Conservation (phyloP, 2,888 invertebrate genomes). For the Leptopilina myrica region DNA sequence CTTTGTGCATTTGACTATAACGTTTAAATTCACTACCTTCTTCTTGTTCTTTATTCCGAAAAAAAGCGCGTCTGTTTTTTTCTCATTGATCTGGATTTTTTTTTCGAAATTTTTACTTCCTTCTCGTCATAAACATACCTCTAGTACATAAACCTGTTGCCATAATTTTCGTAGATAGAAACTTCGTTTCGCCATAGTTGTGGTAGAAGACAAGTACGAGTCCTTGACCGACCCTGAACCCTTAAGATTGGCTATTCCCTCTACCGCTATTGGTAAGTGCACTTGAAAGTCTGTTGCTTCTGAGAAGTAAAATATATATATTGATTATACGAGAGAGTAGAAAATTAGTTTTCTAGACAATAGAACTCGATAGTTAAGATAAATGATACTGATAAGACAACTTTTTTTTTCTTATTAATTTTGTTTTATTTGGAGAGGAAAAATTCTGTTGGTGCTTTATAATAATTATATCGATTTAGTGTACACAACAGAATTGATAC, state of each 20-base stretch:
- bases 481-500: too few species aligned
- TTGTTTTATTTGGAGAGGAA: too few species aligned
- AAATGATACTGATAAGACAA: too few species aligned
- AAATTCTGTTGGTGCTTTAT: too few species aligned
- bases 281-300: conserved; percentile 65
- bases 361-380: neutral
- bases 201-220: conserved; percentile 61
- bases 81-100: too few species aligned
- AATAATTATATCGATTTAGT: too few species aligned
- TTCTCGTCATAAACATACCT: conserved; percentile 19
- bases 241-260: conserved; percentile 66
- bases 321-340: conserved; percentile 61
- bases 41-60: too few species aligned
- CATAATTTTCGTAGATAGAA: conserved; percentile 50
- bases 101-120: conserved; percentile 44
- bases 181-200: conserved; percentile 47
- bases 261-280: conserved; percentile 60
- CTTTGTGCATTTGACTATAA: too few species aligned
- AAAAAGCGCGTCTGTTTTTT: too few species aligned
- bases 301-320: conserved; percentile 67
- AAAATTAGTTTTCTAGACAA: conserved; percentile 21
- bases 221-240: conserved; percentile 77
- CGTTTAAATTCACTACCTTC: too few species aligned
- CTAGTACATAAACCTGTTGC: neutral
- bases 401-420: too few species aligned